Evolutionary conservation across 2,113 vertebrate genomes (phyloP), one percentile per base, ranked within the genome.

Genomic region (Tamias sibiricus): DNA sequence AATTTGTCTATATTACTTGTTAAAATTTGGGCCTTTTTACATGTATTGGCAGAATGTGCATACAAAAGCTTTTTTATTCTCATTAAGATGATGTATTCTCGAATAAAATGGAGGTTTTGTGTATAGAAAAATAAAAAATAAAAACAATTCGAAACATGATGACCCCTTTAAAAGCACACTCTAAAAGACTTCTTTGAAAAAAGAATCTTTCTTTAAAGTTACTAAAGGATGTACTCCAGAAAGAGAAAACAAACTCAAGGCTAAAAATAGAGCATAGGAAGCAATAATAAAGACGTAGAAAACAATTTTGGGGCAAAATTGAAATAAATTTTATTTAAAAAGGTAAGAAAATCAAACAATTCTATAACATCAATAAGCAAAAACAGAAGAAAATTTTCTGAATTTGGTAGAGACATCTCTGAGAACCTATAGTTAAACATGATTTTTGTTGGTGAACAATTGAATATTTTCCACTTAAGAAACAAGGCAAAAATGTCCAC

Each of bases 21-120:
- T 98, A 97, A 98, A 98, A 96, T 98, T 97, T 98, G 97, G 97
- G 94, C 98, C 97, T 96, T 98, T 98, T 97, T 90, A 86, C 98
- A 92, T 4, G 2, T 97, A 88, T 86, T 97, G 97, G 98, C 71
- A 32, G 95, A 98, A 69, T 97, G 95, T 97, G 97, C 96, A 97
- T 96, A 95, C 96, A 90, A 37, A 96, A 95, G 97, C 97, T 98
- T 98, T n/a, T 98, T 98, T 97, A 98, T 98, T 95, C 94, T 91
- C 95, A 72, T 95, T 97, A 92, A 96, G 96, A 93, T 97, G 83
- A 97, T 95, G 96, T 97, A 40, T 98, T 97, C 97, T 97, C 97
- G 97, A 98, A 98, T 97, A 97, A 98, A 98, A 97, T 49, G 37
- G 19, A 82, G 94, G 49, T 87, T 98, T 98, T 95, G 86, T 98